Conservation (phyloP, 2,888 invertebrate genomes). For the Allygus modestus region DNA sequence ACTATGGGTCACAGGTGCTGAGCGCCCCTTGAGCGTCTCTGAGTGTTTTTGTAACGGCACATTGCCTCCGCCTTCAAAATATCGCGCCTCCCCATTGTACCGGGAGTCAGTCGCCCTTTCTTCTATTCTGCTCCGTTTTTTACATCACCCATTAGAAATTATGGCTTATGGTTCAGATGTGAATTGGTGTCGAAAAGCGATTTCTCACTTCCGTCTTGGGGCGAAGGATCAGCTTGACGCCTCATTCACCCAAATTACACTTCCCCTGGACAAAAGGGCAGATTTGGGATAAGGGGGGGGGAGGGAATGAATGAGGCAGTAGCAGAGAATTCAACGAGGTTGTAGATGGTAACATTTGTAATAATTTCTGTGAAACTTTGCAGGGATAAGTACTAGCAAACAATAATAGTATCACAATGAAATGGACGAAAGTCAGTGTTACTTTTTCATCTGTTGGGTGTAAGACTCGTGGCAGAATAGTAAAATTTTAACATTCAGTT, state of each 20-base stretch:
- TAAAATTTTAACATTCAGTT: too few species aligned
- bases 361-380: too few species aligned
- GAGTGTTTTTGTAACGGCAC: conserved; percentile 56
- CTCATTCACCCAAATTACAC: conserved; percentile 13
- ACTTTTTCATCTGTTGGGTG: too few species aligned
- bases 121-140: conserved; percentile 49
- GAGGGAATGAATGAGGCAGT: neutral
- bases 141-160: conserved; percentile 19
- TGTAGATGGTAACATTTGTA: too few species aligned
- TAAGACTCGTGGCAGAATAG: too few species aligned
- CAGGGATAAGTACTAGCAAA: too few species aligned
- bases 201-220: conserved; percentile 46
- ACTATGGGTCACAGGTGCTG: conserved; percentile 49
- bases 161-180: conserved; percentile 33
- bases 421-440: too few species aligned
- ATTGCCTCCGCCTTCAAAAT: conserved; percentile 16
- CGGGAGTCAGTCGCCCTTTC: neutral
- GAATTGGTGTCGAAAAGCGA: conserved; percentile 51
- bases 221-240: conserved; percentile 45
- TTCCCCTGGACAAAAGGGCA: neutral
- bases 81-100: conserved; percentile 14
- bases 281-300: neutral
- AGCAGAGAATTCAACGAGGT: too few species aligned
- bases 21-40: conserved; percentile 15
- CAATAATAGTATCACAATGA: too few species aligned